Conservation (phyloP, 2,113 vertebrate species). For the Trichechus manatus region DNA sequence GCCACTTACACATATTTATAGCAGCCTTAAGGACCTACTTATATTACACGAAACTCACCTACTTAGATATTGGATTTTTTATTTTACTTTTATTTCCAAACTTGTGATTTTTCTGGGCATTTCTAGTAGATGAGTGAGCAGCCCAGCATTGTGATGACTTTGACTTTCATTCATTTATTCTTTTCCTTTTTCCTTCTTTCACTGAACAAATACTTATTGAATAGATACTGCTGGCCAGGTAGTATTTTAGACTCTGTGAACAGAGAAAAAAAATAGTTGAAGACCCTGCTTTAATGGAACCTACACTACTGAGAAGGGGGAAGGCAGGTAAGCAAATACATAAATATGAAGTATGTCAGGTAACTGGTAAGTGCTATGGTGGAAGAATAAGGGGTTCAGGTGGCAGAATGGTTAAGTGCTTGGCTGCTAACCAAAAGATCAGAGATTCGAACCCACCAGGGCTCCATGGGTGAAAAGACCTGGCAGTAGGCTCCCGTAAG, state of each 20-base stretch:
- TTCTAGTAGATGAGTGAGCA: background rate
- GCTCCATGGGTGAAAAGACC: too few relatives aligned
- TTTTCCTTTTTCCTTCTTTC: background rate
- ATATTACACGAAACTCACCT: background rate
- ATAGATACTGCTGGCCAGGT: background rate
- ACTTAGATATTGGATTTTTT: background rate
- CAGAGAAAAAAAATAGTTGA: background rate
- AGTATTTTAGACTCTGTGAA: constrained; percentile 16
- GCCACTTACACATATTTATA: constrained; percentile 39
- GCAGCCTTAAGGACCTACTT: constrained; percentile 8
- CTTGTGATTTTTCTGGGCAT: background rate
- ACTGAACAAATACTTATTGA: background rate
- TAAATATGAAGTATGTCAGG: background rate
- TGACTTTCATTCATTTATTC: background rate
- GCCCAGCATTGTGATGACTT: background rate
- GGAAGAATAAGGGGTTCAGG: background rate
- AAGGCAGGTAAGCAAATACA: background rate
- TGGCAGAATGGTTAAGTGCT: too few relatives aligned
- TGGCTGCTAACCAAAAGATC: too few relatives aligned
- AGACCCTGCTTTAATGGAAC: background rate
- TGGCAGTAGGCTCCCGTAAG: too few relatives aligned
- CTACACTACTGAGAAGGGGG: background rate
- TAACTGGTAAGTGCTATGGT: background rate
- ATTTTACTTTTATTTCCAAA: background rate
- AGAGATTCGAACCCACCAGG: too few relatives aligned